phyloP scores from a whole-genome alignment of 2,888 invertebrate species.

The Drosophila formosana region DNA sequence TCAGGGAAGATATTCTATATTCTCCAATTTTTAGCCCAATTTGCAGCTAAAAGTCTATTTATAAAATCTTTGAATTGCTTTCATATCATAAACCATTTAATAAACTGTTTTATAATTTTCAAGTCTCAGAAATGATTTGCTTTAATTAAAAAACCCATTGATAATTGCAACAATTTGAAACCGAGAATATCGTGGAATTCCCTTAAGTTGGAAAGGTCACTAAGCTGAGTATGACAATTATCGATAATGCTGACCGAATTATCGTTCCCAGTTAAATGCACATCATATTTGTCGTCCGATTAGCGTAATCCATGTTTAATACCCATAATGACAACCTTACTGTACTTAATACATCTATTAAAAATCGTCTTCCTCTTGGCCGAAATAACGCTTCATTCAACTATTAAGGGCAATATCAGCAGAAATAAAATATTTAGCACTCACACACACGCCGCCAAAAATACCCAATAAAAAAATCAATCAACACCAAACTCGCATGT shows the following conservation, averaged over 20 bases:
- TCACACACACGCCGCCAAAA: slow-evolving; percentile 3
- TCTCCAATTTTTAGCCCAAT: no score
- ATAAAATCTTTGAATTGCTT: no score
- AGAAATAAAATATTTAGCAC: slow-evolving; percentile 19
- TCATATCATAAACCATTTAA: no score
- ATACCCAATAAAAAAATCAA: slow-evolving; percentile 45
- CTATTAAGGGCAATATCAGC: slow-evolving; percentile 31
- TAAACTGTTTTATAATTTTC: no score
- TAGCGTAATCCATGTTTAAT: slow-evolving; percentile 3
- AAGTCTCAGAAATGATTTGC: no score
- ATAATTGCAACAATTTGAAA: no score
- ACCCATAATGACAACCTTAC: slow-evolving; percentile 13
- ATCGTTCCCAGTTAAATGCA: background rate
- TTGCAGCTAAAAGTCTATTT: no score
- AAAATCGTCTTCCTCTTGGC: slow-evolving; percentile 13
- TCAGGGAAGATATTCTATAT: no score
- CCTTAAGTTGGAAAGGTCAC: no score
- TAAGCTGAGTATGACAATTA: no score
- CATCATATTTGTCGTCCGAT: background rate
- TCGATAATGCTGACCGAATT: background rate
- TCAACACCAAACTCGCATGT: slow-evolving; percentile 47
- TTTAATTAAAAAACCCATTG: no score
- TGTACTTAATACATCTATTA: slow-evolving; percentile 19
- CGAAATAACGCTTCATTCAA: slow-evolving; percentile 13
- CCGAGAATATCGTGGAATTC: no score